These are phyloP conservation scores for Hydrozoanthus tunicans DNA, from an alignment of 64 coral and sea anemone genomes.

Conservation along the genomic window DNA sequence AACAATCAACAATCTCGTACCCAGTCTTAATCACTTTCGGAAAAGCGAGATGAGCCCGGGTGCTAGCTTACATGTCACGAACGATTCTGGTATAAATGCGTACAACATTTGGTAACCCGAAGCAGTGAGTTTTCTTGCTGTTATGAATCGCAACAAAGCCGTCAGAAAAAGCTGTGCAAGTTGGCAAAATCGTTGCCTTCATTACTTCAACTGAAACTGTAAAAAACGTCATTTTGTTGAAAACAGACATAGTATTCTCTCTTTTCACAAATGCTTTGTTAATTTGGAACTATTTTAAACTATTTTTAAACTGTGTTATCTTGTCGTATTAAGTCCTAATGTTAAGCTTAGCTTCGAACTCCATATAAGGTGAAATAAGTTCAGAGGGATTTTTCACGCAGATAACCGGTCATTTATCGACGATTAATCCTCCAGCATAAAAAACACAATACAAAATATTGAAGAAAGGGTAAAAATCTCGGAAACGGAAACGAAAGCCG, in stretches of 20 bases:
- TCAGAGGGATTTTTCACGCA: too few species aligned
- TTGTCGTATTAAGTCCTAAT: too few species aligned
- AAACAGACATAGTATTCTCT: not conserved
- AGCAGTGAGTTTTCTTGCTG: not conserved
- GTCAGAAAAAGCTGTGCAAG: not conserved
- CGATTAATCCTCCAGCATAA: too few species aligned
- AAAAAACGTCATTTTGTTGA: not conserved
- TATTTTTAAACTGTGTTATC: too few species aligned
- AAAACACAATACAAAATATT: too few species aligned
- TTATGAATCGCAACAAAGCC: not conserved
- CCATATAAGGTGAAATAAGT: too few species aligned
- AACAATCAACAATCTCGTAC: too few species aligned
- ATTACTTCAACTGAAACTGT: not conserved
- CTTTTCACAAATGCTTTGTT: not conserved
- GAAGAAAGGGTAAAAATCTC: too few species aligned
- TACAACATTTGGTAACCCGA: not conserved
- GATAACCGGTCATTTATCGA: too few species aligned
- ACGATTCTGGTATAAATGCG: not conserved
- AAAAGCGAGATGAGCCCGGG: not conserved
- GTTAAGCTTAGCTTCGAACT: too few species aligned
- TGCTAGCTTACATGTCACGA: not conserved
- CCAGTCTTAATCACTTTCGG: too few species aligned
- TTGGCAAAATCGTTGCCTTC: not conserved
- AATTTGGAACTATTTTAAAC: not conserved
- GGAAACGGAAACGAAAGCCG: too few species aligned